Base-by-base conservation (phyloP, 1,140 invertebrate species). In the Drosophila rhopaloa region DNA sequence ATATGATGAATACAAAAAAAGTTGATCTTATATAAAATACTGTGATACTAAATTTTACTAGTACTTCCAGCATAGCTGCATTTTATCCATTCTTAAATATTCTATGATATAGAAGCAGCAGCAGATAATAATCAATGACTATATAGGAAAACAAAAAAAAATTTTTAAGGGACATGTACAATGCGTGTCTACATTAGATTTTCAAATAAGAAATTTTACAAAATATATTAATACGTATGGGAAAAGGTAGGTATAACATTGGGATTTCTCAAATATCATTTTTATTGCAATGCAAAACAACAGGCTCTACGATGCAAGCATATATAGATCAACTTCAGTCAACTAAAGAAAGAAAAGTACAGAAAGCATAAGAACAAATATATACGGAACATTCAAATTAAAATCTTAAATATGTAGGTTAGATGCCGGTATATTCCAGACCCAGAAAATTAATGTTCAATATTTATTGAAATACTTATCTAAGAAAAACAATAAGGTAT, bases 21-120 rank as follows among this genome's bases (percentile, higher is more conserved):
- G 88, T 91, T 90, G 75, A 91, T 85, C 91, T 91, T 92, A 92
- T 80, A 92, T 88, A 92, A 92, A 92, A 92, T 92, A 92, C 91
- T 92, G 91, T 92, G 91, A 92, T 92, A 92, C 91, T 91, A 92
- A 91, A 91, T 91, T 92, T 92, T 91, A 92, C 91, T 92, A 92
- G 91, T 91, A 92, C 89, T 92, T 92, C 91, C 91, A 92, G 91
- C 91, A 92, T 90, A 92, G 91, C 91, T 92, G 91, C 91, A 91
- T 91, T 92, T 92, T 90, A 91, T 92, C 85, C 91, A 92, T 92
- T 92, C 91, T 92, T 85, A 90, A 92, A 92, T 92, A 92, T 91
- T 91, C 80, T 91, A 85, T 92, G 70, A 81, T 79, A 76, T 32
- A 50, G 62, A 16, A 59, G 55, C 73, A 76, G 72, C 72, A 76